Percentiles rank a stretch among this genome's conserved stretches.
Evolutionary conservation across 1,140 invertebrate species (phyloP).

Genomic region (Harpegnathos saltator): DNA sequence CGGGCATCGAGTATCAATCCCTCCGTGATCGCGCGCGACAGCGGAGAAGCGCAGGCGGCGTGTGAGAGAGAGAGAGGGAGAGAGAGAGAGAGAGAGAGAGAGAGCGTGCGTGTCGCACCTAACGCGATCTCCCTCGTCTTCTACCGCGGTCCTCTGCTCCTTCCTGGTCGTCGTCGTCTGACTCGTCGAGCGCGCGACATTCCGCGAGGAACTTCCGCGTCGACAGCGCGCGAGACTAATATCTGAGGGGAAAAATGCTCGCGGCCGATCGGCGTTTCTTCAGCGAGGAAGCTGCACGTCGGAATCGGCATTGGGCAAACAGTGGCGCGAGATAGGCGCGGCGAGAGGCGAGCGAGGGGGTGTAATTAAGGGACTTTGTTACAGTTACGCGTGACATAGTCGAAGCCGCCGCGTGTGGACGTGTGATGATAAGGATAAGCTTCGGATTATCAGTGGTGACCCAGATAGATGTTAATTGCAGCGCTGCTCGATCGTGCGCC

Average conservation of each 20-base stretch:
- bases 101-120: neutral
- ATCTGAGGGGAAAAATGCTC: neutral
- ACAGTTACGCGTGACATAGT: neutral
- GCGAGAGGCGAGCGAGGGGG: neutral
- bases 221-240: neutral
- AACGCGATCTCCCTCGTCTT: neutral
- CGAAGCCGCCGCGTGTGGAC: neutral
- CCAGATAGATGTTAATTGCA: neutral
- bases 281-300: neutral
- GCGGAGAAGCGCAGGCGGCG: neutral
- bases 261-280: neutral
- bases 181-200: slow-evolving; percentile 32
- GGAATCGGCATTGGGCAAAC: neutral
- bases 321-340: neutral
- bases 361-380: neutral
- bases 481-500: neutral
- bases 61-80: slow-evolving; percentile 7
- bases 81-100: slow-evolving; percentile 18
- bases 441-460: neutral
- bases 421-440: neutral
- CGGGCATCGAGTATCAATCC: slow-evolving; percentile 41
- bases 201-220: slow-evolving; percentile 27
- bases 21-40: neutral
- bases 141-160: neutral
- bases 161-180: neutral